Evolutionary conservation across 2,113 vertebrate species (phyloP).

Genomic region (Eupsittula cactorum): DNA sequence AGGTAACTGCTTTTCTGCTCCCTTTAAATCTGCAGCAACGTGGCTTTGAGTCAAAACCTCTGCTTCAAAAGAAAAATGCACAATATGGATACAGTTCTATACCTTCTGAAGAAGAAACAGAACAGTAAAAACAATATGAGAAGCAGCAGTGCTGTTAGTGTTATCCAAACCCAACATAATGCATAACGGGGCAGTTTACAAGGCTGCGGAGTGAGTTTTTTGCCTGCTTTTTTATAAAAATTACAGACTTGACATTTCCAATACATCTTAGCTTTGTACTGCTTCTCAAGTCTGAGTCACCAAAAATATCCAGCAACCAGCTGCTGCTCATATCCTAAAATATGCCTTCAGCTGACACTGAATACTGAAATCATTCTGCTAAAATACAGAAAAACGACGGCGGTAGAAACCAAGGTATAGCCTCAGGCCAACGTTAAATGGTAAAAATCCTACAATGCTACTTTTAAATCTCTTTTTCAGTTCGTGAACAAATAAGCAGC

Average conservation of each 20-base stretch:
- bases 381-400: conserved; percentile 65
- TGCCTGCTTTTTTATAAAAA: conserved; percentile 42
- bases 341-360: conserved; percentile 61
- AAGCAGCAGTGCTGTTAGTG: conserved; percentile 14
- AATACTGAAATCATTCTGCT: conserved; percentile 68
- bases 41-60: neutral
- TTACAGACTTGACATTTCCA: conserved; percentile 62
- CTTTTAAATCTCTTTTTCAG: conserved; percentile 45
- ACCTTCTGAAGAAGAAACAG: neutral
- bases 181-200: neutral
- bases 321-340: conserved; percentile 66
- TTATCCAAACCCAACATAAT: conserved; percentile 10
- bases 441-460: conserved; percentile 37
- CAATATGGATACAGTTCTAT: neutral
- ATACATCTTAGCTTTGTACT: conserved; percentile 51
- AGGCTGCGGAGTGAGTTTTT: conserved; percentile 2
- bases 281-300: conserved; percentile 62
- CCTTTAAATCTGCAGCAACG: neutral
- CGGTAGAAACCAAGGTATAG: conserved; percentile 53
- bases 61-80: neutral
- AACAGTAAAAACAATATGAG: neutral
- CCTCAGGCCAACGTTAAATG: conserved; percentile 13
- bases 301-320: conserved; percentile 68
- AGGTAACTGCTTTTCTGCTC: neutral
- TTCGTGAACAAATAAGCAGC: conserved; percentile 55